Base-by-base conservation (phyloP, 2,113 vertebrate species). In the Falcunculus frontatus region DNA sequence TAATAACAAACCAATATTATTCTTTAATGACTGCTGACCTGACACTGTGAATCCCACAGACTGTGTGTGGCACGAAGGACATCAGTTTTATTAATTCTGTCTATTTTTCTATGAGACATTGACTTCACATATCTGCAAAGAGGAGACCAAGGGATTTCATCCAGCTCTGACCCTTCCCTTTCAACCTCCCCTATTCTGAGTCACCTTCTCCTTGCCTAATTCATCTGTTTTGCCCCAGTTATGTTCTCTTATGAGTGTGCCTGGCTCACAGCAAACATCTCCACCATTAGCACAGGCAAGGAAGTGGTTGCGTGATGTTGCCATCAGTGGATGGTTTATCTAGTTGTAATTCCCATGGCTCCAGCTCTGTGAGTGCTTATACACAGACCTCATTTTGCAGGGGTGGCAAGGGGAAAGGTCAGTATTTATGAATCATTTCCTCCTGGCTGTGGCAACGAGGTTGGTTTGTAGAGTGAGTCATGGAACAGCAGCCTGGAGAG, bases 341-440 rank as follows among this genome's bases (percentile, higher is more conserved):
- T 94, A 69, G 63, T 55, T 50, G 41, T 84, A 95, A 96, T 92
- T 86, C 87, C 94, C 81, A 89, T 94, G 95, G 94, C 95, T 97
- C 96, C 95, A 97, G 91, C 63, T 81, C 91, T 91, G 63, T 6
- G 60, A 96, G 96, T 96, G 86, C 94, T 96, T 97, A 75, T 97
- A 97, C 96, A 95, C 97, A 97, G 97, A 97, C 95, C 96, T 97
- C 84, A 75, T 95, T 95, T 95, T 95, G 92, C 78, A 76, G 95
- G 78, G 95, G 97, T 97, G 96, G 97, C 97, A 98, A 97, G 97
- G 97, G 97, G 96, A 96, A 98, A 98, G 97, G 97, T 97, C 96
- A 98, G 68, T 70, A 64, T 65, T 97, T 90, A 95, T 98, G 98
- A 98, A 97, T 98, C 98, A 98, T 97, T 98, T 98, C 98, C 97